Conservation (phyloP, 1,140 invertebrate species). For the Coboldia fuscipes region DNA sequence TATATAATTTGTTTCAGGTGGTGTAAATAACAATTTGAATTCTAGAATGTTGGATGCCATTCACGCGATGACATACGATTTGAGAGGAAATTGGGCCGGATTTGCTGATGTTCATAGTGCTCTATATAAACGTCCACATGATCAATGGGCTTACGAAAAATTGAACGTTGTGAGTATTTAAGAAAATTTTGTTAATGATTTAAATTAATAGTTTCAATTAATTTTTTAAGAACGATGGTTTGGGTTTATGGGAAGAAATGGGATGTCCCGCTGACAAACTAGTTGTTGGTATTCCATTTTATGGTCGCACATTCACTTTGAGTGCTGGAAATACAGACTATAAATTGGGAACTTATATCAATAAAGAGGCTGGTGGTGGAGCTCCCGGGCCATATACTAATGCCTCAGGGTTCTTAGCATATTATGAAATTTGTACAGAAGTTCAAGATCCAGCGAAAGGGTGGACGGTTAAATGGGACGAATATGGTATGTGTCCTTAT, state of each 20-base stretch:
- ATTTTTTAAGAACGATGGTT: constrained; percentile 48
- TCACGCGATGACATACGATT: constrained; percentile 79
- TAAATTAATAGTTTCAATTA: neutral
- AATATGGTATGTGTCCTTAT: constrained; percentile 60
- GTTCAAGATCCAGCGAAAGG: constrained; percentile 38
- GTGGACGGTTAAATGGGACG: constrained; percentile 69
- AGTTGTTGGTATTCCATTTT: constrained; percentile 70
- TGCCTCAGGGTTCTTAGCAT: constrained; percentile 66
- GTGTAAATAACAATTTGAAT: constrained; percentile 1
- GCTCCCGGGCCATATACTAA: constrained; percentile 63
- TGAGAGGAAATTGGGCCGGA: constrained; percentile 79
- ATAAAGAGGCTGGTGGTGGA: constrained; percentile 71
- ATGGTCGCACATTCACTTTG: constrained; percentile 63
- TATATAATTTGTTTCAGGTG: no score
- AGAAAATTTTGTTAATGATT: neutral
- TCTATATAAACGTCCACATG: constrained; percentile 58
- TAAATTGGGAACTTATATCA: constrained; percentile 60
- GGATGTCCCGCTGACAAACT: constrained; percentile 73
- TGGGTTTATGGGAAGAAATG: constrained; percentile 64
- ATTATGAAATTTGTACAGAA: constrained; percentile 74
- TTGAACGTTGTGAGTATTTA: constrained; percentile 57
- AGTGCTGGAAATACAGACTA: constrained; percentile 61
- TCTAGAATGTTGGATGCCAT: constrained; percentile 50
- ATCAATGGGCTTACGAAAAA: constrained; percentile 71
- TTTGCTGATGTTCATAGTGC: constrained; percentile 74